These are phyloP conservation scores for Lasioglossum figueresi DNA, from an alignment of 2,888 invertebrate species.

Conservation along the genomic window DNA sequence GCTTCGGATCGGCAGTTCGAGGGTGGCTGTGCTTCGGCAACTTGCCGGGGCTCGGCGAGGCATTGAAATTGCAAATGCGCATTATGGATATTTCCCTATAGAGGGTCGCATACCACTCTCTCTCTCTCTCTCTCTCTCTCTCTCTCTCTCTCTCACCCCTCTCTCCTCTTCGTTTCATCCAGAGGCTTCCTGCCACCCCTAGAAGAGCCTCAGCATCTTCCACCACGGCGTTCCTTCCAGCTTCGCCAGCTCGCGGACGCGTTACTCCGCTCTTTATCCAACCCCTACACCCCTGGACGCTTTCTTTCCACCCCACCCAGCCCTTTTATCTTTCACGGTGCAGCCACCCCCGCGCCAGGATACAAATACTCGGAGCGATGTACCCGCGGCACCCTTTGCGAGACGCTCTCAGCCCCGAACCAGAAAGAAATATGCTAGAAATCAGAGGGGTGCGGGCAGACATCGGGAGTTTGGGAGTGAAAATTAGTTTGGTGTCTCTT, in stretches of 20 bases:
- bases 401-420: background rate
- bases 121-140: constrained; percentile 57
- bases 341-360: background rate
- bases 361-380: constrained; percentile 44
- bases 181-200: background rate
- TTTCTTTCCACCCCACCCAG: constrained; percentile 25
- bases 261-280: constrained; percentile 37
- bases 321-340: constrained; percentile 30
- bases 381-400: constrained; percentile 12
- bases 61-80: constrained; percentile 84
- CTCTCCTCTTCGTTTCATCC: constrained; percentile 24
- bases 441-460: background rate
- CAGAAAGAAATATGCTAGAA: background rate
- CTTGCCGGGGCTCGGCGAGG: constrained; percentile 77
- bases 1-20: constrained; percentile 64
- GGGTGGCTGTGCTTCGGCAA: constrained; percentile 75
- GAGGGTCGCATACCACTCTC: constrained; percentile 77
- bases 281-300: constrained; percentile 29
- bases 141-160: constrained; percentile 60
- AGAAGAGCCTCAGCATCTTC: constrained; percentile 20
- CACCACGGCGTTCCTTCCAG: constrained; percentile 28
- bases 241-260: constrained; percentile 30
- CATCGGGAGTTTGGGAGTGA: background rate
- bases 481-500: background rate
- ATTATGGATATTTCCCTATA: constrained; percentile 84